phyloP scores from a whole-genome alignment of 2,797 vertebrate genomes.

The Pseudochirops corinnae region DNA sequence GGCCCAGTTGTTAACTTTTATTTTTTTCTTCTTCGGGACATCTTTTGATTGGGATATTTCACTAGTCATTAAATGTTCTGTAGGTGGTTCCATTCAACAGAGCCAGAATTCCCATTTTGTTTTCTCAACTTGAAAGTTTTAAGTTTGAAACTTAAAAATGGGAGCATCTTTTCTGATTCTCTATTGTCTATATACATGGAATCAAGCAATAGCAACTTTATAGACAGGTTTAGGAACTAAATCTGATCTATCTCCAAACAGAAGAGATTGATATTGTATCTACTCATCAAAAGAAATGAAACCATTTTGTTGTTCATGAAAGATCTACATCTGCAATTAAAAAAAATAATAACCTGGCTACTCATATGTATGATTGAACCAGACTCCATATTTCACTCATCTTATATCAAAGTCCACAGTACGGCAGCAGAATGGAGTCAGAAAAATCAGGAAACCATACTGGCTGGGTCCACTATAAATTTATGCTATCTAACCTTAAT shows the following conservation, averaged over 20 bases:
- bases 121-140: neutral
- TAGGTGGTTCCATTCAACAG: neutral
- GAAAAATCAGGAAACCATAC: neutral
- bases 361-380: neutral
- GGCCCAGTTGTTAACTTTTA: neutral
- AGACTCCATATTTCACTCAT: neutral
- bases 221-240: neutral
- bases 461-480: neutral
- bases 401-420: neutral
- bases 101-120: neutral
- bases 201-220: neutral
- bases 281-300: neutral
- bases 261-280: neutral
- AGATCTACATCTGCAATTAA: neutral
- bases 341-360: neutral
- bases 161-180: neutral
- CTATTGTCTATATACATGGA: neutral
- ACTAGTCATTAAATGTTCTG: neutral
- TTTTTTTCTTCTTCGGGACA: neutral
- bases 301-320: neutral
- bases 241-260: neutral
- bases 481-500: neutral
- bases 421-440: neutral
- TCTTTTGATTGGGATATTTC: neutral
- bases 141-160: neutral